Conservation (phyloP, 2,797 vertebrate genomes). For the Onychomys torridus region DNA sequence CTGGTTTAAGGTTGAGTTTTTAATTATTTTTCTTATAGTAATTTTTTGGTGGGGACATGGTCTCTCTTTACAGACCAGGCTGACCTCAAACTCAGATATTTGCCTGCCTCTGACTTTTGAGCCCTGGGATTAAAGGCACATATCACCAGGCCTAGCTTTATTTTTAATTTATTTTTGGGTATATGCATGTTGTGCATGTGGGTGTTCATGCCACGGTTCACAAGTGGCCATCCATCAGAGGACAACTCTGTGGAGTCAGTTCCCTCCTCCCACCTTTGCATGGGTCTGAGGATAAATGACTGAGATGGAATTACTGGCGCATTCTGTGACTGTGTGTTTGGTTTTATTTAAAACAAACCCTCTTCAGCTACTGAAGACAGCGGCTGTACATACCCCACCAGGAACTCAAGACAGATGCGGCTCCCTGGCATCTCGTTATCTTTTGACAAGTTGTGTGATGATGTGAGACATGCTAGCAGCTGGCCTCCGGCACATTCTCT, state of each 20-base stretch:
- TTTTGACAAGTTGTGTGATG: not conserved
- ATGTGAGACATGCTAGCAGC: not conserved
- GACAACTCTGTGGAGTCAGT: not conserved
- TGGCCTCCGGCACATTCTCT: not conserved
- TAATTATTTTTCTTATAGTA: not conserved
- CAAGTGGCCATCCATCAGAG: not conserved
- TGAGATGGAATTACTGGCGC: not conserved
- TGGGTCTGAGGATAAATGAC: not conserved
- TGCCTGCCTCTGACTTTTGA: not conserved
- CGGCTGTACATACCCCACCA: not conserved
- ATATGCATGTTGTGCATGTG: not conserved
- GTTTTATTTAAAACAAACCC: not conserved
- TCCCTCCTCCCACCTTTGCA: not conserved
- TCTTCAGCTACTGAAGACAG: not conserved
- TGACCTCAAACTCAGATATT: not conserved
- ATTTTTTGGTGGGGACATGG: not conserved
- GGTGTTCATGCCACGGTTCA: not conserved
- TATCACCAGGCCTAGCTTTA: not conserved
- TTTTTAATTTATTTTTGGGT: not conserved
- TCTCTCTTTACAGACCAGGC: not conserved
- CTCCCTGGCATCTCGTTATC: not conserved
- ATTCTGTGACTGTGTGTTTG: not conserved
- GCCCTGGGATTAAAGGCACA: not conserved
- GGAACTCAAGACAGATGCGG: not conserved
- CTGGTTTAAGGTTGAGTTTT: not conserved